Evolutionary conservation across 1,140 invertebrate genomes (phyloP).

Genomic region (Caenorhabditis tropicalis): DNA sequence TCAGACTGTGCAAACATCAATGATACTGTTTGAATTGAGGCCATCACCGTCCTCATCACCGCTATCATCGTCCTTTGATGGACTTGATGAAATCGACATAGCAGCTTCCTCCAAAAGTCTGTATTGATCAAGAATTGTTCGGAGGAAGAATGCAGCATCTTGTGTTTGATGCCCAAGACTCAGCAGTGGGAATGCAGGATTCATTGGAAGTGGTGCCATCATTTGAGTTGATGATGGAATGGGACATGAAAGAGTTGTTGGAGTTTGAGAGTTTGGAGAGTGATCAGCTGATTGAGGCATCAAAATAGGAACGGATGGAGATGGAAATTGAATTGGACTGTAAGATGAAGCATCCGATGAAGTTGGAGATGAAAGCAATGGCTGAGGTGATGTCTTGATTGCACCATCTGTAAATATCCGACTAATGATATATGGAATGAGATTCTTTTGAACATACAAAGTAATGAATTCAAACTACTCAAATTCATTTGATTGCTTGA

Average conservation of each 20-base stretch:
- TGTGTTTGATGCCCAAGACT: neutral
- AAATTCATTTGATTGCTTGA: slow-evolving; percentile 20
- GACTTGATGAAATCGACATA: slow-evolving; percentile 26
- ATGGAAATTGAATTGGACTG: slow-evolving; percentile 16
- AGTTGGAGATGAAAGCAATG: slow-evolving; percentile 40
- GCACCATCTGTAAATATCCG: slow-evolving; percentile 40
- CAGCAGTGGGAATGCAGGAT: neutral
- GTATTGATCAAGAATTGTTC: slow-evolving; percentile 37
- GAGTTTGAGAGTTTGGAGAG: slow-evolving; percentile 20
- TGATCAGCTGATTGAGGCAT: neutral
- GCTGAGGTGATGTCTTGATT: slow-evolving; percentile 28
- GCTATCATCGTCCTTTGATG: slow-evolving; percentile 22
- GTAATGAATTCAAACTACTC: neutral
- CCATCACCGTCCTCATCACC: slow-evolving; percentile 24
- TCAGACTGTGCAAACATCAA: slow-evolving; percentile 40
- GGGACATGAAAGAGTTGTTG: neutral
- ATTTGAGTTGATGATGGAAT: neutral
- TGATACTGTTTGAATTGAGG: neutral
- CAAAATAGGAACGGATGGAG: neutral
- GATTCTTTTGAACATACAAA: neutral
- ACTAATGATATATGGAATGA: neutral
- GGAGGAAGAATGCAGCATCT: neutral
- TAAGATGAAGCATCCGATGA: slow-evolving; percentile 47
- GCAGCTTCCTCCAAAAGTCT: slow-evolving; percentile 36
- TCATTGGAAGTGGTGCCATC: neutral